phyloP scores from a whole-genome alignment of 2,113 vertebrate genomes.

The Leuciscus idus region DNA sequence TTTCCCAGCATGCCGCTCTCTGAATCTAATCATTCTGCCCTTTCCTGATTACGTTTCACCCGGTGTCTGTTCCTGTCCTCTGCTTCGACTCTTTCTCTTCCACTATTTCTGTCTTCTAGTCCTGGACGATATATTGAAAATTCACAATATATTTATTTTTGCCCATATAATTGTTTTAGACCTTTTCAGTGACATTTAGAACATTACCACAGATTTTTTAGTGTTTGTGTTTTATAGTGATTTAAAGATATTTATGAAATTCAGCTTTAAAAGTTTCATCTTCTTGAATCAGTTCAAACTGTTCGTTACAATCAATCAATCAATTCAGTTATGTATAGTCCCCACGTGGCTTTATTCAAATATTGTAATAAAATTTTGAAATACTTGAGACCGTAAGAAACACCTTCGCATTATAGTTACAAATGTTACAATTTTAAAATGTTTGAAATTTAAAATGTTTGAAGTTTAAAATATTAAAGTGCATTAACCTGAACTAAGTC shows the following conservation, averaged over 20 bases:
- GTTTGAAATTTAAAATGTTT: too few relatives aligned
- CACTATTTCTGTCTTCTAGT: background rate
- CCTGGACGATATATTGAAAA: background rate
- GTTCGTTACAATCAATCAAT: background rate
- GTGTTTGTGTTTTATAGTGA: background rate
- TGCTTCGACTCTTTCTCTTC: background rate
- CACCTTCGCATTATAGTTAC: background rate
- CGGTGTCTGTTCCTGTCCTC: background rate
- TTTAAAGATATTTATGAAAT: background rate
- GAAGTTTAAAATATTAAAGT: background rate
- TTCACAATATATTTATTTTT: background rate
- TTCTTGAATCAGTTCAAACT: background rate
- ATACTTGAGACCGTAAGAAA: background rate
- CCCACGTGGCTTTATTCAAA: too few relatives aligned
- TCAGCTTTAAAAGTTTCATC: background rate
- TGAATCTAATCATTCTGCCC: conserved; percentile 28
- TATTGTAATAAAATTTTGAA: background rate
- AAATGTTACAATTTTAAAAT: background rate
- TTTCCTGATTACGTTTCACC: conserved; percentile 38
- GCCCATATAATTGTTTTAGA: too few relatives aligned
- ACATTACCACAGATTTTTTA: too few relatives aligned
- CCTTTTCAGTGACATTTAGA: too few relatives aligned
- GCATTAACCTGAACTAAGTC: too few relatives aligned
- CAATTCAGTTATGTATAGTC: too few relatives aligned
- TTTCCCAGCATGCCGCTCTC: conserved; percentile 15